Percentiles rank a stretch among this genome's conserved stretches.
Conservation (phyloP, 1,140 invertebrate genomes). For the Phocides pigmalion region DNA sequence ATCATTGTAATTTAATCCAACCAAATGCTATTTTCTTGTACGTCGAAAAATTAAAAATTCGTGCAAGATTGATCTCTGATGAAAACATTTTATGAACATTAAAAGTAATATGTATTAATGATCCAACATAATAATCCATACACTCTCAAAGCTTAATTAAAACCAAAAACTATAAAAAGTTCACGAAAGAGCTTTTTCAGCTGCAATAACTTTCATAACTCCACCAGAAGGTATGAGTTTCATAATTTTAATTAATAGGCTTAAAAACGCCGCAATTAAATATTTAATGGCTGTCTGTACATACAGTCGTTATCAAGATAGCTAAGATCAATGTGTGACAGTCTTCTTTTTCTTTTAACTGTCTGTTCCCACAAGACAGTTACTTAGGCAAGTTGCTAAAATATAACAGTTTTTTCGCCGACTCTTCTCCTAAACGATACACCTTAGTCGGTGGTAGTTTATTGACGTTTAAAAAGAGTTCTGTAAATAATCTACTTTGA, state of each 20-base stretch:
- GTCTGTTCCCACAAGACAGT: conserved; percentile 10
- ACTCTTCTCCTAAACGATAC: too few relatives aligned
- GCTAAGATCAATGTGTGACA: conserved; percentile 33
- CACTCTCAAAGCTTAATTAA: not conserved
- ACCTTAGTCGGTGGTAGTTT: too few relatives aligned
- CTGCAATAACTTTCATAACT: not conserved
- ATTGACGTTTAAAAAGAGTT: too few relatives aligned
- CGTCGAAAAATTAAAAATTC: too few relatives aligned
- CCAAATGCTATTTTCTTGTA: too few relatives aligned
- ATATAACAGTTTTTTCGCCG: not conserved
- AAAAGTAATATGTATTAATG: too few relatives aligned
- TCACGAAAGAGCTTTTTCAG: not conserved
- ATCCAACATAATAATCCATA: too few relatives aligned
- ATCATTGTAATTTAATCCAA: too few relatives aligned
- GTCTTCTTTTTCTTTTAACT: conserved; percentile 8
- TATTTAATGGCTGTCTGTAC: not conserved
- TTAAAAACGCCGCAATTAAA: not conserved
- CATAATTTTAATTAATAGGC: not conserved
- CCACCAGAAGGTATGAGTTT: not conserved
- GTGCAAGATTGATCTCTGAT: too few relatives aligned
- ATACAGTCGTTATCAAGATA: not conserved
- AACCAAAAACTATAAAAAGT: not conserved
- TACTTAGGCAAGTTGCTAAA: conserved; percentile 10
- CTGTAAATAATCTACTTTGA: too few relatives aligned
- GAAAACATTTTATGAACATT: too few relatives aligned